phyloP scores from a whole-genome alignment of 2,113 vertebrate species.

The Lepus timidus region DNA sequence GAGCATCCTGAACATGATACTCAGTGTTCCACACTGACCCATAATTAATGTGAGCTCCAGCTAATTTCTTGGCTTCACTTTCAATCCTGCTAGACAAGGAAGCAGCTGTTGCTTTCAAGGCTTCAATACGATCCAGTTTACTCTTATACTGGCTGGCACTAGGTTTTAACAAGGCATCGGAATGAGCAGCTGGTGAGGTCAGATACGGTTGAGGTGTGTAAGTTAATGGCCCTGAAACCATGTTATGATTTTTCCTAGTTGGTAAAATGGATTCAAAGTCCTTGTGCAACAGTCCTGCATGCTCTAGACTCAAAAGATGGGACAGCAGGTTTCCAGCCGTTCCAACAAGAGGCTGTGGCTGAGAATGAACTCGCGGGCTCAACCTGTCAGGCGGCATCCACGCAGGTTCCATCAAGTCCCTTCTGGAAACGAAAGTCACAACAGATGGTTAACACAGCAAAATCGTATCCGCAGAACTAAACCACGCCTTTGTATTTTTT shows the following conservation, averaged over 20 bases:
- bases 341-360: slow-evolving; percentile 75
- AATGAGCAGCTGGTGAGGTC: slow-evolving; percentile 81
- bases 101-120: slow-evolving; percentile 95
- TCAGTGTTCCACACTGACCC: slow-evolving; percentile 87
- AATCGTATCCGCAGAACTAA: background rate
- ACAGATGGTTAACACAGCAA: slow-evolving; percentile 36
- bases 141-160: slow-evolving; percentile 86
- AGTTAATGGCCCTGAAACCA: slow-evolving; percentile 72
- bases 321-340: slow-evolving; percentile 89
- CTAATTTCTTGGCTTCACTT: slow-evolving; percentile 94
- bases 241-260: slow-evolving; percentile 79
- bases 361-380: slow-evolving; percentile 85
- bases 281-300: slow-evolving; percentile 86
- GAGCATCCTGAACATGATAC: slow-evolving; percentile 74
- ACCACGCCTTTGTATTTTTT: background rate
- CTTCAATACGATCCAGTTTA: slow-evolving; percentile 93
- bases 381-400: slow-evolving; percentile 89
- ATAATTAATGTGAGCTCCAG: slow-evolving; percentile 90
- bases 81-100: slow-evolving; percentile 96
- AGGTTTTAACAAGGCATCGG: slow-evolving; percentile 83
- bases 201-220: slow-evolving; percentile 82
- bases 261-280: slow-evolving; percentile 86
- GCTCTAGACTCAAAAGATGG: slow-evolving; percentile 90
- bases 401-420: slow-evolving; percentile 86
- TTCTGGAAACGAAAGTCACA: slow-evolving; percentile 86